Evolutionary conservation across 1,140 invertebrate genomes (phyloP).

Genomic region (Heliconius congener): DNA sequence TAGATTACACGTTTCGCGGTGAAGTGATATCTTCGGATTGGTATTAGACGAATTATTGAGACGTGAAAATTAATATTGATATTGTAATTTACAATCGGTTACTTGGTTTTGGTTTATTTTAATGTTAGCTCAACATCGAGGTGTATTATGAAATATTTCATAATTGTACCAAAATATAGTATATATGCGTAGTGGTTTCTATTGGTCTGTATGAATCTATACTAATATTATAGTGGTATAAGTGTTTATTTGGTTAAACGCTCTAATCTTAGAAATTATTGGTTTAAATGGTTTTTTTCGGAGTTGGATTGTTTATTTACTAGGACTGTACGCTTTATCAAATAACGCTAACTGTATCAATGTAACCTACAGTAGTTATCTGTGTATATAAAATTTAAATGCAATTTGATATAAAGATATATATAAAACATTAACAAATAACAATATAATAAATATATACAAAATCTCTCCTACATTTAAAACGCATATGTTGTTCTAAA

Average conservation of each 20-base stretch:
- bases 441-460: background rate
- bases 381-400: no score
- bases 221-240: no score
- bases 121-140: background rate
- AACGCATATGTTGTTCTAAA: constrained; percentile 11
- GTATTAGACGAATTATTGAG: constrained; percentile 31
- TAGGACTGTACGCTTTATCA: no score
- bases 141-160: background rate
- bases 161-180: background rate
- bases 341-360: no score
- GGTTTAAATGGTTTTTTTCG: no score
- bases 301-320: no score
- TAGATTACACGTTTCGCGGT: constrained; percentile 36
- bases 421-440: background rate
- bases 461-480: background rate
- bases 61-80: constrained; percentile 27
- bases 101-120: constrained; percentile 2
- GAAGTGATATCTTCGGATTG: constrained; percentile 32
- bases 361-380: no score
- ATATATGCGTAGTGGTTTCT: background rate
- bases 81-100: constrained; percentile 23
- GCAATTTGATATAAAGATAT: no score
- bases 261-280: no score
- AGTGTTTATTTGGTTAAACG: no score
- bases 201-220: no score